Evolutionary conservation across 1,140 invertebrate species (phyloP).

Genomic region (Bilobella aurantiaca): DNA sequence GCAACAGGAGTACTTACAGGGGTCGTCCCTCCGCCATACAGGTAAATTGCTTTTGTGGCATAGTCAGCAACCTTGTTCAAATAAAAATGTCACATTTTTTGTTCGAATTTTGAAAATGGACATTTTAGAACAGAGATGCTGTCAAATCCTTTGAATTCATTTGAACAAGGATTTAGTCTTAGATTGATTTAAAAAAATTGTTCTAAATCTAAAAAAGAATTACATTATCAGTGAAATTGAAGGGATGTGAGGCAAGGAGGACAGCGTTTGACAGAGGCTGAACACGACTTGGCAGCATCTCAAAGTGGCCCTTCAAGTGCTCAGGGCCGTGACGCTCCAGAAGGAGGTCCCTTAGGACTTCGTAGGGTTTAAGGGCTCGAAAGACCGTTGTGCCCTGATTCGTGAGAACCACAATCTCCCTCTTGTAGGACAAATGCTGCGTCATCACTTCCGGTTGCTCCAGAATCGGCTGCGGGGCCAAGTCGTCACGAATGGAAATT

Average conservation of each 20-base stretch:
- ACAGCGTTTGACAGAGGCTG: constrained; percentile 28
- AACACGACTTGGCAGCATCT: constrained; percentile 17
- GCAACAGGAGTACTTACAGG: too few relatives aligned
- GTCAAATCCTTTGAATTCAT: too few relatives aligned
- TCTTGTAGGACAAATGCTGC: constrained; percentile 61
- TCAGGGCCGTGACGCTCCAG: constrained; percentile 19
- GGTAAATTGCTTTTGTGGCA: too few relatives aligned
- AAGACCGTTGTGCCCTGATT: constrained; percentile 50
- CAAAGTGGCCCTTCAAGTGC: constrained; percentile 41
- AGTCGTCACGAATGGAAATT: constrained; percentile 45
- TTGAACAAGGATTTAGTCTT: constrained; percentile 44
- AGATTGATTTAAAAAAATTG: constrained; percentile 45
- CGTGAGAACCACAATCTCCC: constrained; percentile 73
- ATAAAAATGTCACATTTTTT: too few relatives aligned
- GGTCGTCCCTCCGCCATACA: too few relatives aligned
- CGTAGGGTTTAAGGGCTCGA: constrained; percentile 26
- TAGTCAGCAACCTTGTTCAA: too few relatives aligned
- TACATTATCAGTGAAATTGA: neutral
- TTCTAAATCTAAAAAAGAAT: neutral
- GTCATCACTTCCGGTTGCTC: constrained; percentile 55
- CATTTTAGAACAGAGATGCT: too few relatives aligned
- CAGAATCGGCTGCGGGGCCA: constrained; percentile 35
- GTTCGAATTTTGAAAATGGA: too few relatives aligned
- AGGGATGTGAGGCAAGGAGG: constrained; percentile 28
- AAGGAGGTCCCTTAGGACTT: constrained; percentile 26